Evolutionary conservation across 2,113 vertebrate species (phyloP), one percentile per base, ranked within the genome.

Genomic region (Gobius niger): DNA sequence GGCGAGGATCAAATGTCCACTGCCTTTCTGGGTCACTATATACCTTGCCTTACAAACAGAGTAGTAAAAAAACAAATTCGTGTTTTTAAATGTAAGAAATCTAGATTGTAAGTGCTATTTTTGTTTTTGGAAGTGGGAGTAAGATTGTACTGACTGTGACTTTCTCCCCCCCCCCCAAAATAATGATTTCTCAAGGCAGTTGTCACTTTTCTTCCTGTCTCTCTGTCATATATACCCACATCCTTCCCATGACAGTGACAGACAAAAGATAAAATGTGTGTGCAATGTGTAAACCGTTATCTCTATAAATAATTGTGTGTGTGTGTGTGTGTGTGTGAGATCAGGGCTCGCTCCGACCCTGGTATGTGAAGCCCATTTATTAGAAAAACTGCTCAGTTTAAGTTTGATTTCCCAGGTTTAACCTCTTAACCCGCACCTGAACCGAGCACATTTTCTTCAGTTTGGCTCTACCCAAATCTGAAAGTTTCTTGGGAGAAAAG

Each of bases 181-280:
- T n/a, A n/a, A n/a, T n/a, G n/a, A 84, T 86, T 75, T 87, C 81
- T 85, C 68, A 78, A 74, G 75, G 76, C 81, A 77, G 67, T 68
- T 76, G 79, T 75, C 73, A 82, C 69, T 82, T 73, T 84, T 68
- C 77, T 57, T 57, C 54, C 54, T 57, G 24, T 19, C 54, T 34
- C 77, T 68, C 54, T 77, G 64, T 67, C 63, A 78, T 71, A 75
- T 63, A 24, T 81, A 72, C 78, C 92, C 91, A 93, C 92, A 93
- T 93, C 92, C 92, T 67, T 77, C 77, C 83, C 76, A 79, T 86
- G 82, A 79, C 84, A 83, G 68, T 63, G 67, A 54, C 64, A 57
- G 47, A 63, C 59, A 42, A 65, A 79, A 60, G 77, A 65, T 77
- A 52, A 77, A 83, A 78, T 18, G 14, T 73, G 49, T 16, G 3